These are phyloP conservation scores for Spodoptera exigua DNA, from an alignment of 2,888 invertebrate species.

Conservation along the genomic window DNA sequence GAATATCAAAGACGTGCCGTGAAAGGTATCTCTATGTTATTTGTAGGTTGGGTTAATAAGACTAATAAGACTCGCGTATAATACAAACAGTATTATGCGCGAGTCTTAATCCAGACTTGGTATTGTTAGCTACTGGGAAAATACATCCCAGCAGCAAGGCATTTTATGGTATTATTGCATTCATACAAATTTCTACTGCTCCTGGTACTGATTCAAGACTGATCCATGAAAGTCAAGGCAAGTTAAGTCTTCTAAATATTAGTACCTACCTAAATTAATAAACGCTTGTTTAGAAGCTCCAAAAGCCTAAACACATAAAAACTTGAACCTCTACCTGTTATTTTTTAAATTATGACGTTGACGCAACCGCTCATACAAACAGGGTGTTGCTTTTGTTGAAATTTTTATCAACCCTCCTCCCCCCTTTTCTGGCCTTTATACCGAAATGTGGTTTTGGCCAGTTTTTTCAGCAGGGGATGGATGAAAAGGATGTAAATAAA, in stretches of 20 bases:
- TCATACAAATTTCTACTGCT: too few species aligned
- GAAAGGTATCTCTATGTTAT: too few species aligned
- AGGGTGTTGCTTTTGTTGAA: conserved; percentile 35
- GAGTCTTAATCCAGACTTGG: too few species aligned
- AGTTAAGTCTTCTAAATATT: too few species aligned
- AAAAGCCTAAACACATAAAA: conserved; percentile 15
- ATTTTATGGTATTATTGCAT: too few species aligned
- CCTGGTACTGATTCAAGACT: too few species aligned
- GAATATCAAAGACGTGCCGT: too few species aligned
- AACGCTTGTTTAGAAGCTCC: not conserved
- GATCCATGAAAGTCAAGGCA: not conserved
- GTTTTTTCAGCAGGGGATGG: conserved; percentile 29
- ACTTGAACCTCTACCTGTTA: conserved; percentile 8
- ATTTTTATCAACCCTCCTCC: conserved; percentile 24
- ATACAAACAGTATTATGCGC: too few species aligned
- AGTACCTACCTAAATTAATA: conserved; percentile 18
- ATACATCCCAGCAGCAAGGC: too few species aligned
- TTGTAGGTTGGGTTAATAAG: too few species aligned
- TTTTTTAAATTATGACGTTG: conserved; percentile 43
- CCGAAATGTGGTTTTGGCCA: conserved; percentile 44
- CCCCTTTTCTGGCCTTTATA: conserved; percentile 14
- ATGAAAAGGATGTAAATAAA: conserved; percentile 40
- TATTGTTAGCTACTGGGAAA: too few species aligned
- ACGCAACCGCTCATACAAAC: conserved; percentile 11
- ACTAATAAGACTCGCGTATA: too few species aligned